Evolutionary conservation across 1,140 invertebrate species (phyloP), one percentile per base, ranked within the genome.

Genomic region (Brachionus manjavacas): DNA sequence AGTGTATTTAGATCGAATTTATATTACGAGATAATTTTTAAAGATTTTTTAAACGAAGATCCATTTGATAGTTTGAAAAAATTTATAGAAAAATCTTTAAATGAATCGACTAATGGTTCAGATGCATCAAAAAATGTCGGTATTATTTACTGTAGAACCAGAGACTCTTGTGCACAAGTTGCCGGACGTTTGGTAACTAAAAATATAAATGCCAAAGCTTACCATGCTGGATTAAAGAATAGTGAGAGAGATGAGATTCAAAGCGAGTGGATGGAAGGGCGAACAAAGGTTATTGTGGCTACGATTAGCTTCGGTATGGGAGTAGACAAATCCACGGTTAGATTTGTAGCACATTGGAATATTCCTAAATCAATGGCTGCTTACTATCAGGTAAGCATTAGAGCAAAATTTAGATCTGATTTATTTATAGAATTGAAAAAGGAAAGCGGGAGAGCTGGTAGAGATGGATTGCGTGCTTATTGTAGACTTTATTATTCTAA

Each of bases 221-320:
- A 94, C 88, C 93, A 94, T 90, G 93, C 92, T 83, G 92, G 91
- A 87, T 88, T 85, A 87, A 86, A 35, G 16, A 84, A 25, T 83
- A 49, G 70, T 90, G 93, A 84, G 25, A 52, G 70, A 84, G 70
- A 76, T 84, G 31, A 66, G 14, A 76, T 76, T 76, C 46, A 64
- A 55, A 66, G 55, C n/a, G 81, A 84, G 49, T 84, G 60, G 60
- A 84, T 84, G 81, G 14, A 52, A 55, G 28, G 46, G 7, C 60
- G 93, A 23, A 76, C 41, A 12, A 39, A 84, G 66, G 90, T 93
- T 3, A 89, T 91, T 79, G 88, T 87, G 74, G 90, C 91, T 8
- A 93, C 93, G 16, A 91, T 94, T 85, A 93, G 92, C 87, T 94
- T 94, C 90, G 93, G 93, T 25, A 94, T 94, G 93, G 93, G 93